Conservation (phyloP, 2,888 invertebrate genomes). For the Pristionchus japonicus region DNA sequence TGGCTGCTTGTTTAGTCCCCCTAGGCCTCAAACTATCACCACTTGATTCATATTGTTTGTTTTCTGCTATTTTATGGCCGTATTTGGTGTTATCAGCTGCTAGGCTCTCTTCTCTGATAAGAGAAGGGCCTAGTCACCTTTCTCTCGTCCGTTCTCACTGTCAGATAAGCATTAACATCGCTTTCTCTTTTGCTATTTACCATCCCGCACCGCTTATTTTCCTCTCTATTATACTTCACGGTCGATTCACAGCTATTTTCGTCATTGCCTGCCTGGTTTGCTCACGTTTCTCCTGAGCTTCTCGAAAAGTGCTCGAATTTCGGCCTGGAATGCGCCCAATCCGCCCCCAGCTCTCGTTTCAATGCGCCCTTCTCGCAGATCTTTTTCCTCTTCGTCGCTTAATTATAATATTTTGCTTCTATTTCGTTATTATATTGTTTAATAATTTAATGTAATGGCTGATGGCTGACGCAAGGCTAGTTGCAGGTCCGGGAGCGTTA, state of each 20-base stretch:
- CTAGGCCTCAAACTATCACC: neutral
- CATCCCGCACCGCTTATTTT: neutral
- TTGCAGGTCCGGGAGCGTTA: slow-evolving; percentile 11
- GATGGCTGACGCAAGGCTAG: neutral
- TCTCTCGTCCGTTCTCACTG: neutral
- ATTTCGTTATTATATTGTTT: neutral
- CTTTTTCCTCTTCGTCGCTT: neutral
- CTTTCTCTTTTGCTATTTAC: neutral
- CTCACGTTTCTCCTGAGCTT: slow-evolving; percentile 13
- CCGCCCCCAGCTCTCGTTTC: neutral
- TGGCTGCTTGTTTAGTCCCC: neutral
- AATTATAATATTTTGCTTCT: neutral
- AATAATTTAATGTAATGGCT: neutral
- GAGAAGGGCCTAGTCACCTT: neutral
- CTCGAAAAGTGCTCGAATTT: slow-evolving; percentile 37
- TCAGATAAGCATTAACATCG: slow-evolving; percentile 2
- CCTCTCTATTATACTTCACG: neutral
- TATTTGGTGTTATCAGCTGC: neutral
- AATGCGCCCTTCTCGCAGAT: neutral
- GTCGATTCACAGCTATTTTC: neutral
- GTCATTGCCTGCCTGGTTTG: neutral
- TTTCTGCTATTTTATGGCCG: neutral
- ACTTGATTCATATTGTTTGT: neutral
- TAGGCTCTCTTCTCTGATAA: neutral
- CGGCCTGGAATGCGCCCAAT: neutral